A percentile compares a stretch with the other conserved stretches of the same genome.
Evolutionary conservation across 1,140 invertebrate species (phyloP).

Genomic region (Teleogryllus occipitalis): DNA sequence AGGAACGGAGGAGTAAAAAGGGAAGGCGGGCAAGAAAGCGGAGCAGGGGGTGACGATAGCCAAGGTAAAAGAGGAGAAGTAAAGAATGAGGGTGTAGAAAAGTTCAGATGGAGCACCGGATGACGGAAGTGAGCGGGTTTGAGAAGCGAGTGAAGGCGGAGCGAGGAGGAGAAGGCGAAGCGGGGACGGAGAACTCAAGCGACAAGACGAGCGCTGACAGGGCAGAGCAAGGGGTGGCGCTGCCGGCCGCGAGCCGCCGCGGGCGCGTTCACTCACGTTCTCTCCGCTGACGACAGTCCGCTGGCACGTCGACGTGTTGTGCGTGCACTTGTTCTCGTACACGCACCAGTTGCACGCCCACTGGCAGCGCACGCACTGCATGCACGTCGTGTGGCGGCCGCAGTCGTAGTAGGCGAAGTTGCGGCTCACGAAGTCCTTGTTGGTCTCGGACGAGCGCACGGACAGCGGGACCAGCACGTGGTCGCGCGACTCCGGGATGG

Average conservation of each 20-base stretch:
- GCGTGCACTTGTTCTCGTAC: conserved; percentile 88
- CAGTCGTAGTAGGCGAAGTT: conserved; percentile 95
- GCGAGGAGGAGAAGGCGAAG: no score
- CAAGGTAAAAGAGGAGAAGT: no score
- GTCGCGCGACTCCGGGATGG: conserved; percentile 64
- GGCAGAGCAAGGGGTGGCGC: neutral
- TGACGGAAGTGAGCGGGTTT: no score
- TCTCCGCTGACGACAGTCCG: conserved; percentile 74
- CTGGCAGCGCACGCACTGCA: conserved; percentile 74
- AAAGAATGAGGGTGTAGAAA: no score
- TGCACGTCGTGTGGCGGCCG: conserved; percentile 74
- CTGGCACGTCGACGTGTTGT: conserved; percentile 74
- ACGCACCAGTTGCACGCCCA: conserved; percentile 96
- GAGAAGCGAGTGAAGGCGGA: no score
- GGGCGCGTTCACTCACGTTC: conserved; percentile 46
- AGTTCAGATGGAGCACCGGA: no score
- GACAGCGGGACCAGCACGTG: conserved; percentile 87
- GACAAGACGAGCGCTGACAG: no score
- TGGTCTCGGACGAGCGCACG: conserved; percentile 85
- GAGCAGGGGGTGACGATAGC: no score
- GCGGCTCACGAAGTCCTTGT: conserved; percentile 89
- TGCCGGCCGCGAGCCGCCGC: neutral
- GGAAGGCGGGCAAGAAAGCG: no score
- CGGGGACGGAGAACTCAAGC: no score
- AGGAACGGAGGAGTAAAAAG: no score